Evolutionary conservation across 2,888 invertebrate species (phyloP).

Genomic region (Leptothorax acervorum): DNA sequence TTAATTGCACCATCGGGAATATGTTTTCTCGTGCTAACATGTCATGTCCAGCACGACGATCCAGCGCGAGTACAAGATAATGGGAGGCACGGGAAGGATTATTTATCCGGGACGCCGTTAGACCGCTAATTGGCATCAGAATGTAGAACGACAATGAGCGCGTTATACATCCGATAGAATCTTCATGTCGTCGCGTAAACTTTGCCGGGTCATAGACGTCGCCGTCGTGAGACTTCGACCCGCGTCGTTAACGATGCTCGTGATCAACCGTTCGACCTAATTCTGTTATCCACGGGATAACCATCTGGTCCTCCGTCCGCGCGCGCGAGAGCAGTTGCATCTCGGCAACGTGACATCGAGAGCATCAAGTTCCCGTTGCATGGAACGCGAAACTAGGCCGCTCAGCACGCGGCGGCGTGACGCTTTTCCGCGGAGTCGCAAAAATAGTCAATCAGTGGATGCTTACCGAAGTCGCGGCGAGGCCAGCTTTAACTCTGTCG

Average conservation of each 20-base stretch:
- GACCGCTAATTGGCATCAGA: constrained; percentile 26
- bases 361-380: constrained; percentile 40
- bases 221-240: constrained; percentile 73
- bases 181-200: not conserved
- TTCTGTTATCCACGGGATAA: constrained; percentile 71
- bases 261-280: constrained; percentile 71
- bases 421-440: constrained; percentile 46
- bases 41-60: not conserved
- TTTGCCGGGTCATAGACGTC: constrained; percentile 51
- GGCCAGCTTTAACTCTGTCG: constrained; percentile 5
- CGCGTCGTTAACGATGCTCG: constrained; percentile 65
- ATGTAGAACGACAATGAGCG: constrained; percentile 22
- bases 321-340: constrained; percentile 28
- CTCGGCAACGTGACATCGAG: constrained; percentile 48
- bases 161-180: constrained; percentile 31
- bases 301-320: constrained; percentile 51
- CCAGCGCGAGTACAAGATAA: constrained; percentile 1
- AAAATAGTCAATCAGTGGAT: constrained; percentile 27
- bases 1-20: constrained; percentile 13
- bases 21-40: not conserved
- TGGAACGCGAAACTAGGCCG: constrained; percentile 42
- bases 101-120: constrained; percentile 27
- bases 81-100: constrained; percentile 6
- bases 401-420: constrained; percentile 6
- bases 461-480: constrained; percentile 1